A percentile compares a stretch with the other conserved stretches of the same genome.
These are phyloP conservation scores for Papilio elwesi DNA, from an alignment of 2,888 invertebrate species.

Conservation along the genomic window DNA sequence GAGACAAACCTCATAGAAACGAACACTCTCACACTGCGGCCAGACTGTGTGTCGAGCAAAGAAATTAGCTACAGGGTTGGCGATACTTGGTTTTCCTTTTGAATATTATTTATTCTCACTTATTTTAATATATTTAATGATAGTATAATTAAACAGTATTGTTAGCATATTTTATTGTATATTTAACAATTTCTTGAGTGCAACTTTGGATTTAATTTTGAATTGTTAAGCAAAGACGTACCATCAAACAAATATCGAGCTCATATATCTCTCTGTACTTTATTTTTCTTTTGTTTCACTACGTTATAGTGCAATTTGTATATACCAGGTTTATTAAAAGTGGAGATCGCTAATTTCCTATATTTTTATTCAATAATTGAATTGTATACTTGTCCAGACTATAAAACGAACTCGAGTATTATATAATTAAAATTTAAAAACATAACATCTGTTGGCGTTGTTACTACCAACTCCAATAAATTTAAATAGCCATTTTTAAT, in stretches of 20 bases:
- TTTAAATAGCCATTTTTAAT: neutral
- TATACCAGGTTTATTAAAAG: no score
- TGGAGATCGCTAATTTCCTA: no score
- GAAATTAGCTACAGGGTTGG: constrained; percentile 31
- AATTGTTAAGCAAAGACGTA: no score
- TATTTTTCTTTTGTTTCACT: no score
- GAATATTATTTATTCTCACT: neutral
- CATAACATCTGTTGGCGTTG: neutral
- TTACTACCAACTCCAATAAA: neutral
- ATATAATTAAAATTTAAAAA: neutral
- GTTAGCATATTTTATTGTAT: neutral
- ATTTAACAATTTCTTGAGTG: no score
- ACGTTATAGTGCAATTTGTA: no score
- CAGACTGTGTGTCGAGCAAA: constrained; percentile 21
- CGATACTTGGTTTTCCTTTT: constrained; percentile 24
- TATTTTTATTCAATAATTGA: no score
- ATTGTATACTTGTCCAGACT: no score
- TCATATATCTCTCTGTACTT: no score
- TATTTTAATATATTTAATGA: neutral
- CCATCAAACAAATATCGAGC: no score
- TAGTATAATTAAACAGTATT: neutral
- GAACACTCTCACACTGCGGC: constrained; percentile 30
- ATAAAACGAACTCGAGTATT: neutral
- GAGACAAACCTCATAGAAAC: constrained; percentile 22
- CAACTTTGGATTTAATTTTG: no score